Percentiles rank a stretch among this genome's conserved stretches.
Evolutionary conservation across 1,140 invertebrate genomes (phyloP).

Genomic region (Dufourea novaeangliae): DNA sequence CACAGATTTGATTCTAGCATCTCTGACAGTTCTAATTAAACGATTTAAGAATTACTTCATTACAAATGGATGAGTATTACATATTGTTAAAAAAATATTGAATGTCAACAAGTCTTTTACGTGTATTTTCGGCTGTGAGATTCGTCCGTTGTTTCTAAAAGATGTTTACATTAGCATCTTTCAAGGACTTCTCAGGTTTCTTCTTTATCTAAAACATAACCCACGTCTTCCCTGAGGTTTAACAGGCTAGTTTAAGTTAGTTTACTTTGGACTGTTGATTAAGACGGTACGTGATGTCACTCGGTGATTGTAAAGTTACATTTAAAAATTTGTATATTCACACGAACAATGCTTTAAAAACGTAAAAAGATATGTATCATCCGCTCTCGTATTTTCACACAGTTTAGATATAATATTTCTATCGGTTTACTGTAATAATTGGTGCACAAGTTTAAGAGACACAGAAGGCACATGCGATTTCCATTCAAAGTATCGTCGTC

Average conservation of each 20-base stretch:
- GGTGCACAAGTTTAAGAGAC: background rate
- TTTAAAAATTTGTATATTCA: background rate
- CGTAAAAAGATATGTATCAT: background rate
- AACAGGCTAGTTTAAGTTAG: background rate
- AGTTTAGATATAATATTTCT: background rate
- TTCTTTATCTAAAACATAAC: conserved; percentile 10
- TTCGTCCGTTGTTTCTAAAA: background rate
- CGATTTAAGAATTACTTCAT: background rate
- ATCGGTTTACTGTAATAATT: background rate
- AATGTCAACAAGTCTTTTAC: background rate
- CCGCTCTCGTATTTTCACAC: background rate
- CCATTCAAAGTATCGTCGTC: background rate
- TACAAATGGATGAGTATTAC: background rate
- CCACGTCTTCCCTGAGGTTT: too few species aligned
- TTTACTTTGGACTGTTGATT: background rate
- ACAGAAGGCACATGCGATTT: background rate
- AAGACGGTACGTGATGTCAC: too few species aligned
- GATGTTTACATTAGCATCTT: conserved; percentile 43
- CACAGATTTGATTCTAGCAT: too few species aligned
- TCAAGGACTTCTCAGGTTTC: conserved; percentile 60
- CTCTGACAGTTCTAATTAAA: background rate
- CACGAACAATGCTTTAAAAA: background rate
- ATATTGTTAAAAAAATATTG: background rate
- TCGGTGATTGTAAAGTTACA: background rate
- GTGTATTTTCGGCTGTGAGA: background rate